Base-by-base conservation (phyloP, 2,888 invertebrate genomes). In the Dicranocentrus wangi region DNA sequence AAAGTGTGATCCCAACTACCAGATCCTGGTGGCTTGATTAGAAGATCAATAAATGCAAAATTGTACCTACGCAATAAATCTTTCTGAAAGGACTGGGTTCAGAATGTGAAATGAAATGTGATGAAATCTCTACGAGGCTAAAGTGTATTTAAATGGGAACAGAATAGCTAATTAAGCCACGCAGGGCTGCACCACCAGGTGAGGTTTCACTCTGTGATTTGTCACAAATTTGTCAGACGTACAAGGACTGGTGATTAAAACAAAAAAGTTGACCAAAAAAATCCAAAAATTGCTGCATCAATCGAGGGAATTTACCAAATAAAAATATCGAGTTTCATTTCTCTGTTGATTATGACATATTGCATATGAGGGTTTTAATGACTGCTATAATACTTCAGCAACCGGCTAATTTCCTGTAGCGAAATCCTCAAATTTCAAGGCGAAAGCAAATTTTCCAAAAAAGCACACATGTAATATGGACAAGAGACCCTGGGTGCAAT, bases 211-310 rank as follows among this genome's bases (percentile, higher is more conserved):
- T 39, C 61, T 60, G n/a, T 68, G 47, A 70, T 78, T 78, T 78
- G 78, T 78, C 78, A 70, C 78, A 78, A 78, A 78, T 78, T 78
- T 78, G 78, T 70, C 78, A 70, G 23, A 39, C 63, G 25, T 60
- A 60, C 58, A 58, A 25, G 51, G 23, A 60, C 27, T 25, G 10
- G 25, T 70, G 70, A 70, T 66, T 66, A 66, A 47, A 32, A 32
- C 32, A 32, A 32, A 32, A 47, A 47, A 66, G 66, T 47, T 47
- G 66, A 23, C 21, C 32, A 32, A 10, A n/a, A n/a, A n/a, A n/a
- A n/a, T n/a, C n/a, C 23, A 32, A 10, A 2, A 53, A 39, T 17
- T 61, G 25, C 27, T 27, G 25, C n/a, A n/a, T n/a, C n/a, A n/a
- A n/a, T n/a, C n/a, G n/a, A n/a, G n/a, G n/a, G n/a, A n/a, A n/a